Conservation (phyloP, 2,888 invertebrate genomes). For the Drosophila kambysellisi region DNA sequence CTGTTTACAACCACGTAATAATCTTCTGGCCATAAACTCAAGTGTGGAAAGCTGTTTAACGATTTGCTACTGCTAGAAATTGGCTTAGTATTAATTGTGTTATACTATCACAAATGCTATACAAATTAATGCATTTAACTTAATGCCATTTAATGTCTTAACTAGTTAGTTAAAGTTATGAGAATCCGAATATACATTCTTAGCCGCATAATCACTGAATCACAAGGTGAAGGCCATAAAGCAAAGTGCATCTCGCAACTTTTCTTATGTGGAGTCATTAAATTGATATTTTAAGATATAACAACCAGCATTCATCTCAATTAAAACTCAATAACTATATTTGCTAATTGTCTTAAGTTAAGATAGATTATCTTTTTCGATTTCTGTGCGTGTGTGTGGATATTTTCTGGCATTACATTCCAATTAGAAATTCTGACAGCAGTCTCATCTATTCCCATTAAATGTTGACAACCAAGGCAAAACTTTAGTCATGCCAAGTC, state of each 20-base stretch:
- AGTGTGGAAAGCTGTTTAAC: constrained; percentile 20
- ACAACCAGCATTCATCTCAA: constrained; percentile 24
- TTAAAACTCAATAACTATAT: constrained; percentile 44
- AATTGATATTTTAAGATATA: constrained; percentile 30
- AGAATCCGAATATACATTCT: constrained; percentile 7
- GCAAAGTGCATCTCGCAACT: constrained; percentile 4
- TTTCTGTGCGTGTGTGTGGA: background rate
- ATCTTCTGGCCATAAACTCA: constrained; percentile 14
- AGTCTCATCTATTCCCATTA: constrained; percentile 60
- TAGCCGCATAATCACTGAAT: constrained; percentile 1
- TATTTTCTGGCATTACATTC: constrained; percentile 14
- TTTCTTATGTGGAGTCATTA: constrained; percentile 20
- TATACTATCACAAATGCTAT: background rate
- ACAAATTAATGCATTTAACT: constrained; percentile 7
- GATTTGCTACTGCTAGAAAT: background rate
- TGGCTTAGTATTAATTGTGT: constrained; percentile 1
- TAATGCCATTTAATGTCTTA: constrained; percentile 17
- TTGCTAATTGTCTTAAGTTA: constrained; percentile 23
- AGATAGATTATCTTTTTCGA: constrained; percentile 15
- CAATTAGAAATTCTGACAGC: constrained; percentile 63
- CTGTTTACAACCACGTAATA: constrained; percentile 22
- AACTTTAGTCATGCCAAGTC: constrained; percentile 11
- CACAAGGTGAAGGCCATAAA: constrained; percentile 1
- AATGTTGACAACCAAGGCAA: constrained; percentile 50
- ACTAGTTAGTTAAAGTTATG: constrained; percentile 1